Evolutionary conservation across 1,140 invertebrate genomes (phyloP).

Genomic region (Drosophila carrolli): DNA sequence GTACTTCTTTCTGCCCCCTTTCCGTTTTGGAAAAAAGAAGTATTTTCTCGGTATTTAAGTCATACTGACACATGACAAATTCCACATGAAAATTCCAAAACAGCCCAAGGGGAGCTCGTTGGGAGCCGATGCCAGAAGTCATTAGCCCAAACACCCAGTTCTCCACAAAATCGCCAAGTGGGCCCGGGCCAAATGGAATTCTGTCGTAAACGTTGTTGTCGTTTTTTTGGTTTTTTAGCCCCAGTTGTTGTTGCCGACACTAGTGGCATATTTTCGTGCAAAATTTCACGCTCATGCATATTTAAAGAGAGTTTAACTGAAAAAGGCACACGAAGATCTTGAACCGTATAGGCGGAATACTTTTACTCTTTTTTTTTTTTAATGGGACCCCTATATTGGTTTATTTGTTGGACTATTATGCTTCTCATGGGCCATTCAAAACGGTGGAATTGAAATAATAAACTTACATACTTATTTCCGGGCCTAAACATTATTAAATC

Average conservation of each 20-base stretch:
- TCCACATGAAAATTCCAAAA: conserved; percentile 69
- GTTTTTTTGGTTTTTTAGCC: conserved; percentile 33
- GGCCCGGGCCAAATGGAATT: conserved; percentile 71
- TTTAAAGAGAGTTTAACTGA: conserved; percentile 48
- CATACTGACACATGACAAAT: conserved; percentile 81
- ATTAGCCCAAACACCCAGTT: conserved; percentile 78
- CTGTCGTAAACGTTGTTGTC: conserved; percentile 72
- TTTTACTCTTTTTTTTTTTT: neutral
- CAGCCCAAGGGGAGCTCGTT: conserved; percentile 23
- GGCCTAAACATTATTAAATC: too few relatives aligned
- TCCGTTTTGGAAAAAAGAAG: conserved; percentile 23
- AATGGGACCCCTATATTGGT: neutral
- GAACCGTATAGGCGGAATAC: conserved; percentile 8
- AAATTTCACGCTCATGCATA: conserved; percentile 78
- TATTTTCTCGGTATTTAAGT: conserved; percentile 81
- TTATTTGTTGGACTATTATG: neutral
- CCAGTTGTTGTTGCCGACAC: conserved; percentile 24
- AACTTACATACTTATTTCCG: too few relatives aligned
- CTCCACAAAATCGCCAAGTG: conserved; percentile 32
- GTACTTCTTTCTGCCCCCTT: conserved; percentile 4
- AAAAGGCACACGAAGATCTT: conserved; percentile 13
- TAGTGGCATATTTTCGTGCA: conserved; percentile 78
- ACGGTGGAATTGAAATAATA: too few relatives aligned
- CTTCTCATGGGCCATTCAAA: too few relatives aligned
- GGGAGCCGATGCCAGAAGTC: conserved; percentile 60